phyloP scores from a whole-genome alignment of 2,797 vertebrate genomes.

The Chromis chromis region DNA sequence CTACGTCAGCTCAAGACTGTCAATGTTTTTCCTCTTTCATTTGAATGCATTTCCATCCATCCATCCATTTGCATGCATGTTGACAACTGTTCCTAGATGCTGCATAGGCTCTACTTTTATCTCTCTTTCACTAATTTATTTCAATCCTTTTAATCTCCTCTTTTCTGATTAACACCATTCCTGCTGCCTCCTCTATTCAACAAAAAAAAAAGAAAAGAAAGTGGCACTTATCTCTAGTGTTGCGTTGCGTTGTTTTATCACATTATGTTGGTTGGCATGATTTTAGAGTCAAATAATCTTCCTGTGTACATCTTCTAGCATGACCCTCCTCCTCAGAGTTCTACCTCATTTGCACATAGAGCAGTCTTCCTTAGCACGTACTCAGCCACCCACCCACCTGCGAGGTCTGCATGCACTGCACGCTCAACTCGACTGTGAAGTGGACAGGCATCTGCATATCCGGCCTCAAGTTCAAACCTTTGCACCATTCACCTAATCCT shows the following conservation, averaged over 20 bases:
- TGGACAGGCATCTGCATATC: conserved; percentile 84
- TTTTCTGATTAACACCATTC: conserved; percentile 83
- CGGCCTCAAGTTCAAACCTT: conserved; percentile 58
- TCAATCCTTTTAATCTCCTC: conserved; percentile 75
- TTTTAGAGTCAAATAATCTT: conserved; percentile 99
- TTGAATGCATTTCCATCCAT: conserved; percentile 65
- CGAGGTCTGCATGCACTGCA: conserved; percentile 88
- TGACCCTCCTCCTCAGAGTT: conserved; percentile 97
- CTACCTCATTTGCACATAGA: conserved; percentile 92
- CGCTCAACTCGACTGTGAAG: conserved; percentile 87
- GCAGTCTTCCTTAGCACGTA: conserved; percentile 81
- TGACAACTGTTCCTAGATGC: conserved; percentile 56
- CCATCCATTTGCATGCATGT: conserved; percentile 73
- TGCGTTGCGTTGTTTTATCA: conserved; percentile 99
- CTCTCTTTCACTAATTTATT: conserved; percentile 78
- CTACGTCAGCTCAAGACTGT: conserved; percentile 36
- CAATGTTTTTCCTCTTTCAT: conserved; percentile 62
- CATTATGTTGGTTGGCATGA: conserved; percentile 99
- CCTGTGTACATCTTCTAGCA: conserved; percentile 99
- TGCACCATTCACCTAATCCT: conserved; percentile 54
- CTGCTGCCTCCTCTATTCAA: conserved; percentile 81
- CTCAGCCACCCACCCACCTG: conserved; percentile 77
- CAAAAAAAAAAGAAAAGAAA: conserved; percentile 78
- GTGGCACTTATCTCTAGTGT: conserved; percentile 99
- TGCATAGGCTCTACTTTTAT: conserved; percentile 77